These are phyloP conservation scores for Napeogenes sylphis DNA, from an alignment of 2,888 invertebrate species.

Conservation along the genomic window DNA sequence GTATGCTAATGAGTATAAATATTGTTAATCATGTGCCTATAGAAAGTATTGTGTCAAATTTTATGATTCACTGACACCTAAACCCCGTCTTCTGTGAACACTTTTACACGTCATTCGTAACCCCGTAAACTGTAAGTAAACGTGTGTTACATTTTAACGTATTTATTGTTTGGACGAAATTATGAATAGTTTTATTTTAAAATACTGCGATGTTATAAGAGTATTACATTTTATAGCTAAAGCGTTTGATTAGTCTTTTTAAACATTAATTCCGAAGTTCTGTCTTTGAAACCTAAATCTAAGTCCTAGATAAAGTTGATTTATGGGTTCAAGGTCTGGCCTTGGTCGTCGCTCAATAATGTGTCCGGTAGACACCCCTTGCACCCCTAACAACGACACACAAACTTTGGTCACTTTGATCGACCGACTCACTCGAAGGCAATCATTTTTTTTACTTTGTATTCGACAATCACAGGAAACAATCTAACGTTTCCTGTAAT, in stretches of 20 bases:
- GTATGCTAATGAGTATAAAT: no score
- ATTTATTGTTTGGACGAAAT: no score
- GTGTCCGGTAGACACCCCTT: constrained; percentile 69
- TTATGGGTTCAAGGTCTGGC: constrained; percentile 87
- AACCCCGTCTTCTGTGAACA: no score
- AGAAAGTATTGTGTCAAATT: no score
- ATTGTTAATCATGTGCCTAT: no score
- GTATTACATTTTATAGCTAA: background rate
- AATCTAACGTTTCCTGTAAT: background rate
- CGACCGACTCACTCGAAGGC: background rate
- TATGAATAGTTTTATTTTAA: no score
- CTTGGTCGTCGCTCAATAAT: constrained; percentile 91
- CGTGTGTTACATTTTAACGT: no score
- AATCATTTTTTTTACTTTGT: background rate
- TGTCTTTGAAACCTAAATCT: constrained; percentile 39
- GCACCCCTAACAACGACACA: constrained; percentile 27
- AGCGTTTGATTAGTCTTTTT: constrained; percentile 1
- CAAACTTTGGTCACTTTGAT: constrained; percentile 26
- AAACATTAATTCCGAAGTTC: constrained; percentile 6
- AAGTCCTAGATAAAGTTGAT: constrained; percentile 71
- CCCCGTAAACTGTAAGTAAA: no score
- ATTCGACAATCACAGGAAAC: background rate
- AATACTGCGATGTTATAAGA: no score
- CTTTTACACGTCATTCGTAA: no score
- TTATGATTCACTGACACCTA: no score